Conservation (phyloP, 2,113 vertebrate species). For the zebrafish (Danio rerio) region GRCz12tu NC_133200.1:19407501-19408000, state of each 20-base stretch:
- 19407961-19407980: constrained; percentile 45
- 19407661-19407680: too few species aligned
- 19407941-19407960: constrained; percentile 29
- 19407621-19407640: too few species aligned
- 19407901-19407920: constrained; percentile 66
- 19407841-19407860: constrained; percentile 57
- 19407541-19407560: too few species aligned
- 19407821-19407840: constrained; percentile 46
- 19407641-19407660: too few species aligned
- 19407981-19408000: constrained; percentile 16
- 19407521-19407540: too few species aligned
- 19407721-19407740: neutral
- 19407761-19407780: constrained; percentile 47
- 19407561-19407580: too few species aligned
- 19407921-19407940: constrained; percentile 67
- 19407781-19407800: constrained; percentile 12
- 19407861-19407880: constrained; percentile 68
- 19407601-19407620: too few species aligned
- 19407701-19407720: too few species aligned
- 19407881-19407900: constrained; percentile 66
- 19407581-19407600: too few species aligned
- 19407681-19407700: too few species aligned
- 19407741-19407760: constrained; percentile 16
- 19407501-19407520: too few species aligned
- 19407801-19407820: constrained; percentile 42